Conservation (phyloP, 1,140 invertebrate species). For the Drosophila ogumai region DNA sequence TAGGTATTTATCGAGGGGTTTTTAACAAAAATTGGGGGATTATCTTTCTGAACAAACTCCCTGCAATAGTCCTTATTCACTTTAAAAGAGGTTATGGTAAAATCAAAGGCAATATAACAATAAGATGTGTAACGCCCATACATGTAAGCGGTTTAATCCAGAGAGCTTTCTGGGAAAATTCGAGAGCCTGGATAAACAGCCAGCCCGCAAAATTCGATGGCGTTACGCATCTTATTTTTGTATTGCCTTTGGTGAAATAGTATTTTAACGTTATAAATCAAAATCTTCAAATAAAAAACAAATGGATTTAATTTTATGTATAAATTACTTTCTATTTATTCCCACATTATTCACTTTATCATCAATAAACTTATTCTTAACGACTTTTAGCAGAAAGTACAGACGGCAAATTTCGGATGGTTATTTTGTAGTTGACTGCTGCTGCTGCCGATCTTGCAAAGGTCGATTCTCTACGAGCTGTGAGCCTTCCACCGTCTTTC, state of each 20-base stretch:
- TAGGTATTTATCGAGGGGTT: neutral
- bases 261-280: neutral
- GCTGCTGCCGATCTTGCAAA: neutral
- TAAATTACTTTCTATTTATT: neutral
- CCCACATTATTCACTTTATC: neutral
- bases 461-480: slow-evolving; percentile 18
- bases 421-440: neutral
- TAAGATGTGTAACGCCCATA: neutral
- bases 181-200: fast-evolving
- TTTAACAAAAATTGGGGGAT: neutral
- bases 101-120: neutral
- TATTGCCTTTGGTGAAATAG: neutral
- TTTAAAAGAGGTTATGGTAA: neutral
- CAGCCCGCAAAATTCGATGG: neutral
- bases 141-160: no score
- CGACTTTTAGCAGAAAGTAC: neutral
- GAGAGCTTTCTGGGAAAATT: no score
- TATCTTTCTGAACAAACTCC: neutral
- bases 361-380: neutral
- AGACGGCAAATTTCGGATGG: neutral
- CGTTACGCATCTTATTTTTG: neutral
- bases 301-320: neutral
- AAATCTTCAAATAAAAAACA: no score
- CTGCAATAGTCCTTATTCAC: neutral
- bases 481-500: neutral